Evolutionary conservation across 2,888 invertebrate genomes (phyloP).

Genomic region (Leptura quadrifasciata): DNA sequence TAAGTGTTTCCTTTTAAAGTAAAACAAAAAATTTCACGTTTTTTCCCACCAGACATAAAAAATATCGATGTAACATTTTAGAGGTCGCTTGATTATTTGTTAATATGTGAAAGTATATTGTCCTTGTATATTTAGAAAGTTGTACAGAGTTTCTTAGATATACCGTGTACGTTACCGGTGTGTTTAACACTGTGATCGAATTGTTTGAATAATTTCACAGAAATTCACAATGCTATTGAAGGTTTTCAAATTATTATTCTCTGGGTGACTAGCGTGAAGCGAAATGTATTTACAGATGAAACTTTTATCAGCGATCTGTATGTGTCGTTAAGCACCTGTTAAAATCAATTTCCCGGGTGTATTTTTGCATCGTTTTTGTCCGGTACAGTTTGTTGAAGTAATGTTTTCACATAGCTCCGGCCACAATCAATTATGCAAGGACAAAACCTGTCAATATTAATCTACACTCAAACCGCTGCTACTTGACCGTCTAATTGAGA

Average conservation of each 20-base stretch:
- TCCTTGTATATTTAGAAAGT: too few relatives aligned
- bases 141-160: too few relatives aligned
- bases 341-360: constrained; percentile 42
- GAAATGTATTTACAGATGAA: constrained; percentile 39
- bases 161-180: too few relatives aligned
- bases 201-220: too few relatives aligned
- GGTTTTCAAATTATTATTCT: background rate
- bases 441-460: constrained; percentile 35
- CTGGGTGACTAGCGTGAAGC: background rate
- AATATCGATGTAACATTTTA: too few relatives aligned
- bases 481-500: constrained; percentile 34
- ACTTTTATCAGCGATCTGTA: constrained; percentile 46
- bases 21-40: too few relatives aligned
- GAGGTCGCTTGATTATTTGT: too few relatives aligned
- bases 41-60: too few relatives aligned
- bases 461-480: constrained; percentile 18
- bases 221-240: background rate
- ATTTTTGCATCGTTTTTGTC: constrained; percentile 35
- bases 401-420: constrained; percentile 16
- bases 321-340: constrained; percentile 50
- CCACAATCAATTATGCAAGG: constrained; percentile 34
- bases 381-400: constrained; percentile 26
- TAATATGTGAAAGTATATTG: too few relatives aligned
- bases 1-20: too few relatives aligned
- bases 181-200: too few relatives aligned